Base-by-base conservation (phyloP, 2,888 invertebrate genomes). In the Agonopterix heracliana region DNA sequence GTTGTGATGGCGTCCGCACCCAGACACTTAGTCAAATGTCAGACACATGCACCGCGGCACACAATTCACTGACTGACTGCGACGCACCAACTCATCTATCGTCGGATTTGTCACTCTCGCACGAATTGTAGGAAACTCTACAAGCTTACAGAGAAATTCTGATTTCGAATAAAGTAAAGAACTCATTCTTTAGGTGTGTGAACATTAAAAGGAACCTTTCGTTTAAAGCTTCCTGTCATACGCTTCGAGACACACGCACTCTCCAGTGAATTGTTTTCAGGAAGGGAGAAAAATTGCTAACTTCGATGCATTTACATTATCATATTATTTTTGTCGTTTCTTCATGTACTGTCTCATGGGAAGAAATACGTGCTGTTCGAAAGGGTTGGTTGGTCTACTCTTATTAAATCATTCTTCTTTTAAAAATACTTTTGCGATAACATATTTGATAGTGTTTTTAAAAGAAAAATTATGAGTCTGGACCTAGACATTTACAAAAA, bases 11-110 rank as follows among this genome's bases (percentile, higher is more conserved):
- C 67, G 68, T 65, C 63, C 60, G 78, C 79, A 80, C 81, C 80
- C 78, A 75, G 72, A 34, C 77, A 74, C 71, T 80, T 78, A 73
- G 73, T 81, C 74, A 78, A 69, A 62, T 74, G 80, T 76, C 80
- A 71, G 65, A 59, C 66, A 71, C 74, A 78, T 62, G 65, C 71
- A 76, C 72, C 63, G 63, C 64, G 61, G 61, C 61, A 65, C 73
- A 71, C 72, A 66, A 74, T 68, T 76, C 74, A 75, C 68, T 71
- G 73, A 63, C 51, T 63, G 61, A 56, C 53, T 55, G 57, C 55
- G 55, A 61, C 60, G 57, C 63, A 64, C 65, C 64, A 55, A 60
- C 60, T 66, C 72, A 74, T 80, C 66, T 68, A 77, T 79, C 64
- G 68, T 62, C 63, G 72, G 74, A 79, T 79, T 77, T 78, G 64